A percentile compares a stretch with the other conserved stretches of the same genome.
Conservation (phyloP, 2,888 invertebrate genomes). For the Pteria penguin region DNA sequence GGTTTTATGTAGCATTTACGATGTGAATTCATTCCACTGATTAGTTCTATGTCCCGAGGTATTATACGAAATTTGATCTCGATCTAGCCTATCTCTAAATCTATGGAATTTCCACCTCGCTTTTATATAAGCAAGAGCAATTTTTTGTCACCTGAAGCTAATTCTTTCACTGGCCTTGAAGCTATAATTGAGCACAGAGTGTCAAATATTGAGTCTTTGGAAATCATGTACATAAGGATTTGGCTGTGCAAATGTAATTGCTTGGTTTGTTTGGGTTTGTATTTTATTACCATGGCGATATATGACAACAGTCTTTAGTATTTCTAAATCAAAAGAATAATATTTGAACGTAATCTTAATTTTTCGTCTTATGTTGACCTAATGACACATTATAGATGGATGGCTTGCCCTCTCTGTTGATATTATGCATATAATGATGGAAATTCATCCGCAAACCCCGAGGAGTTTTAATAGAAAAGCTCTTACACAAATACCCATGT, state of each 20-base stretch:
- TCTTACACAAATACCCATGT: background rate
- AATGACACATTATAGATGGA: background rate
- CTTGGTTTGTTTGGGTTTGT: constrained; percentile 28
- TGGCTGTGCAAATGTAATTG: constrained; percentile 3
- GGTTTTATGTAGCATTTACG: too few species aligned
- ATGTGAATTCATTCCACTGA: too few species aligned
- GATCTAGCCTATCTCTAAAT: too few species aligned
- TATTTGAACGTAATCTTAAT: constrained; percentile 1
- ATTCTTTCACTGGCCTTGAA: background rate
- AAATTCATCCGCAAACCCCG: background rate
- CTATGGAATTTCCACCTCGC: too few species aligned
- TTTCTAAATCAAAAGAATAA: constrained; percentile 13
- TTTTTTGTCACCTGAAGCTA: constrained; percentile 14
- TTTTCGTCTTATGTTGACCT: background rate
- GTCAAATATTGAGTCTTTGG: constrained; percentile 3
- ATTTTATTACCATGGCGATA: constrained; percentile 48
- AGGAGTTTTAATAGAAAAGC: background rate
- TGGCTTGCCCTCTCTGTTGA: background rate
- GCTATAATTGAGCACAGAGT: constrained; percentile 4
- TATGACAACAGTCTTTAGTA: constrained; percentile 9
- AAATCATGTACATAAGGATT: constrained; percentile 10
- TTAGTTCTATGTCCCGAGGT: too few species aligned
- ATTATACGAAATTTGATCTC: too few species aligned
- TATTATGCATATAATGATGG: background rate
- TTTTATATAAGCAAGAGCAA: too few species aligned